Conservation (phyloP, 2,888 invertebrate species). For the Steinernema hermaphroditum region DNA sequence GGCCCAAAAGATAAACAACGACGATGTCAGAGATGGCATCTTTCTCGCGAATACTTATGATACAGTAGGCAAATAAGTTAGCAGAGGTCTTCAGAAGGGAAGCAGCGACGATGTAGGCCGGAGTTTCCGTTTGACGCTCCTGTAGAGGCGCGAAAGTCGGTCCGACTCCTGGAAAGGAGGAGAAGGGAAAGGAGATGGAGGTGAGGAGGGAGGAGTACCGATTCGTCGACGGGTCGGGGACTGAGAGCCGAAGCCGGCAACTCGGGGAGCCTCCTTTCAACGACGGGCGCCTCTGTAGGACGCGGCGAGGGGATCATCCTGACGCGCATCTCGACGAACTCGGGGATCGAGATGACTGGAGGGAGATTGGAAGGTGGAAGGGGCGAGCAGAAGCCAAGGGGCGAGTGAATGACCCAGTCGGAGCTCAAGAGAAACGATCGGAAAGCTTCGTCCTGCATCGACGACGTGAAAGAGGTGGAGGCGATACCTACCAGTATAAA, state of each 20-base stretch:
- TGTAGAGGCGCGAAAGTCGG: constrained; percentile 9
- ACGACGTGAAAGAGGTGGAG: neutral
- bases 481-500: neutral
- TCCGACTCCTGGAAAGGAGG: constrained; percentile 12
- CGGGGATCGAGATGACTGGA: neutral
- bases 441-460: neutral
- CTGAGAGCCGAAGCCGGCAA: neutral
- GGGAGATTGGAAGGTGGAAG: neutral
- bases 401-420: neutral
- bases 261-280: neutral
- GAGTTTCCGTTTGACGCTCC: constrained; percentile 17
- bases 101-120: constrained; percentile 10
- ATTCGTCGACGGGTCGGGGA: neutral
- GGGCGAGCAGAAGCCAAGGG: neutral
- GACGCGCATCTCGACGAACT: constrained; percentile 20
- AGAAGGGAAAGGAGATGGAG: too few species aligned
- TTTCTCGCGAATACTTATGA: too few species aligned
- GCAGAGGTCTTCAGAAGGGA: neutral
- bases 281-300: neutral
- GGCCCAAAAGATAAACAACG: constrained; percentile 23
- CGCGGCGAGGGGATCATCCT: neutral
- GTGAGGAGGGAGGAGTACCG: neutral
- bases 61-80: neutral
- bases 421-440: neutral
- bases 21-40: neutral